Evolutionary conservation across 2,888 invertebrate genomes (phyloP).

Genomic region (Tanypteryx hageni): DNA sequence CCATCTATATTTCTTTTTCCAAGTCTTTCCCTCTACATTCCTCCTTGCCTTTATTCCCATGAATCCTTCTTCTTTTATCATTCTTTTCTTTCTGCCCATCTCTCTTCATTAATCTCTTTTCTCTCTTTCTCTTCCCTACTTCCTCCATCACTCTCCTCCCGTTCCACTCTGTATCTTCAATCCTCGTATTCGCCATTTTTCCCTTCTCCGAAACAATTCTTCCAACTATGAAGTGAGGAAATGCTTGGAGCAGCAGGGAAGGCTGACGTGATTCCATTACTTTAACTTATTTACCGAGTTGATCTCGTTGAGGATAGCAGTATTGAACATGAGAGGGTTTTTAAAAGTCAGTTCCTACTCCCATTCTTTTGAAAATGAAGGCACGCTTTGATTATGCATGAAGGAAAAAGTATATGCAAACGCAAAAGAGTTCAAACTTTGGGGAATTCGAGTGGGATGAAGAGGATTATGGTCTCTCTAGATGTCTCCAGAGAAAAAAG

Average conservation of each 20-base stretch:
- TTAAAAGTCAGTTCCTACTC: conserved; percentile 14
- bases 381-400: neutral
- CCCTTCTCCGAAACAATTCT: neutral
- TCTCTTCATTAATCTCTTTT: no score
- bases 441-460: neutral
- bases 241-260: neutral
- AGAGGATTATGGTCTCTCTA: neutral
- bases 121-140: no score
- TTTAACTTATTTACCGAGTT: conserved; percentile 31
- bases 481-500: neutral
- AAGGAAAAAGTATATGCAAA: conserved; percentile 25
- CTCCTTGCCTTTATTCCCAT: no score
- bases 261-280: conserved; percentile 50
- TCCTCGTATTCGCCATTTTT: neutral
- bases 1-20: no score
- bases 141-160: neutral
- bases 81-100: no score
- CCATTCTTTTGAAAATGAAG: neutral
- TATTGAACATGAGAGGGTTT: conserved; percentile 8
- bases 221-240: neutral
- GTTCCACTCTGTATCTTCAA: neutral
- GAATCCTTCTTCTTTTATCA: no score
- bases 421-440: neutral
- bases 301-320: conserved; percentile 11
- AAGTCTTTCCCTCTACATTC: no score